phyloP scores from a whole-genome alignment of 2,113 vertebrate species.

The Brachyistius frenatus region DNA sequence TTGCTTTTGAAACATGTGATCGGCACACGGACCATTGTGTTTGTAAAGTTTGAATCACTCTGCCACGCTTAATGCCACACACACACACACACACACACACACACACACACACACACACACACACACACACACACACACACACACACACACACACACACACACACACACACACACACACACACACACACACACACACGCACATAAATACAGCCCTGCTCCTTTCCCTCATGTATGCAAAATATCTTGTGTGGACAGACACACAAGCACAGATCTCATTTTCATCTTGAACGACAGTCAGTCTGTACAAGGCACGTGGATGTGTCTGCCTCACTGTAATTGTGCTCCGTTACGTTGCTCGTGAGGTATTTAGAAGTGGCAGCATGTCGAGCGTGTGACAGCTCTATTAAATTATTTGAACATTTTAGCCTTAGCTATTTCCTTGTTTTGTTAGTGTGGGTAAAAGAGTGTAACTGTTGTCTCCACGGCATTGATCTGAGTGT shows the following conservation, averaged over 20 bases:
- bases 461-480: conserved; percentile 27
- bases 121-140: conserved; percentile 14
- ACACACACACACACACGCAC: conserved; percentile 10
- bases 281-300: conserved; percentile 16
- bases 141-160: conserved; percentile 17
- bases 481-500: conserved; percentile 27
- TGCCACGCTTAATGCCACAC: neutral
- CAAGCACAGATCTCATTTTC: conserved; percentile 24
- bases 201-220: conserved; percentile 20
- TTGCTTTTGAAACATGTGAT: neutral
- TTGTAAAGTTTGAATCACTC: conserved; percentile 6
- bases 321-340: conserved; percentile 13
- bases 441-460: conserved; percentile 6
- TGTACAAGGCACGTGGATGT: neutral
- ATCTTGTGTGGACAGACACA: conserved; percentile 5
- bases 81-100: conserved; percentile 20
- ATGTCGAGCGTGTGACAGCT: conserved; percentile 46
- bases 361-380: conserved; percentile 45
- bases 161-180: conserved; percentile 16
- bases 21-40: neutral
- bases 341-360: conserved; percentile 31
- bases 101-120: conserved; percentile 16
- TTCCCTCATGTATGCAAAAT: conserved; percentile 36
- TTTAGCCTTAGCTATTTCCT: conserved; percentile 44
- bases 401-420: conserved; percentile 43